Evolutionary conservation across 2,888 invertebrate genomes (phyloP), one percentile per base, ranked within the genome.

Genomic region (Bibio marci): DNA sequence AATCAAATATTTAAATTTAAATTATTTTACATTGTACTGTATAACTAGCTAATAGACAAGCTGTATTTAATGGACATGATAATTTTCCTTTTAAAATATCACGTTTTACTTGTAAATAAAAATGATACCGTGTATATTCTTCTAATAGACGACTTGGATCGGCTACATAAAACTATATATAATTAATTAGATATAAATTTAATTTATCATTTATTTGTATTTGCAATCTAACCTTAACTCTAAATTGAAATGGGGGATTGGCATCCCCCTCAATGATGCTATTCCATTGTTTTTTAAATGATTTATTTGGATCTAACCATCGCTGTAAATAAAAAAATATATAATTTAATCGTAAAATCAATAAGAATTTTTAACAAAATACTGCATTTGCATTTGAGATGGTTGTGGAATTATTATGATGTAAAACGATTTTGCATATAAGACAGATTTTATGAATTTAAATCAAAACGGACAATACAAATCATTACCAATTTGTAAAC

Each of bases 61-160:
- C 83, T 34, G 90, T 92, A 54, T 85, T 85, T 45, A 82, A 77
- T 30, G 94, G 85, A 50, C 91, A 78, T 31, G 79, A 70, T 54
- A 98, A 71, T 54, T 82, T 75, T 30, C 86, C 91, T 53, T 88
- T 80, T 43, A 87, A 65, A 47, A 98, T 79, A 59, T 97, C 81
- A 56, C 85, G 80, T 54, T 92, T 76, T 49, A 98, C 71, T 72
- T 98, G 97, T 51, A 97, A 73, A 63, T 92, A 97, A 61, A 95
- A 85, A 52, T 94, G 86, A 67, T 95, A 95, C 56, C 94, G 76
- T 6, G 97, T 97, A 59, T 88, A 95, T 64, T 97, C 95, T 58
- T 97, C 95, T 50, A 86, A 82, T 38, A 90, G 66, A 52, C 87
- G 85, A 54, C 90, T 88, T 35, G 97, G 97, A 65, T 98, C 95